Percentiles rank a stretch among this genome's conserved stretches.
phyloP scores from a whole-genome alignment of 2,888 invertebrate genomes.

The Diadegma fenestrale region DNA sequence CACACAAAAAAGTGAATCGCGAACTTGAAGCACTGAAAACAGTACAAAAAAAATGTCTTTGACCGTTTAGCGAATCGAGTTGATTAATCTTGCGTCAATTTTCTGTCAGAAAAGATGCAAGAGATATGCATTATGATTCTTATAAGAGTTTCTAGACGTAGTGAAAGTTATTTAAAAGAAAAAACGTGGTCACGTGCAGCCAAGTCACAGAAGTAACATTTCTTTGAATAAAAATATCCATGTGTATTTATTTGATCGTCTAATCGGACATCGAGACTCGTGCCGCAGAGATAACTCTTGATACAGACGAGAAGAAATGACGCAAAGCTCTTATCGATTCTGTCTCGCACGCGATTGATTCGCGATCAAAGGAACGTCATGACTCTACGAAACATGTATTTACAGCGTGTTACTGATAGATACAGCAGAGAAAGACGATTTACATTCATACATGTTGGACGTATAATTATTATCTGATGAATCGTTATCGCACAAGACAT shows the following conservation, averaged over 20 bases:
- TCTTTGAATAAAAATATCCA: background rate
- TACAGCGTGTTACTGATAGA: background rate
- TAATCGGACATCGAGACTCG: constrained; percentile 20
- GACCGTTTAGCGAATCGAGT: background rate
- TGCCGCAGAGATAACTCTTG: constrained; percentile 23
- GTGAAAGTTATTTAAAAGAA: background rate
- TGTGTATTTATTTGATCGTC: background rate
- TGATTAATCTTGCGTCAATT: constrained; percentile 24
- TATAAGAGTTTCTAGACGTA: background rate
- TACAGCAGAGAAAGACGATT: background rate
- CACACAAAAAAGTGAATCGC: background rate
- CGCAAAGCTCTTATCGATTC: constrained; percentile 24
- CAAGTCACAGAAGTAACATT: constrained; percentile 15
- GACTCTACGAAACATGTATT: background rate
- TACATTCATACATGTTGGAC: background rate
- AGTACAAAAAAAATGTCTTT: background rate
- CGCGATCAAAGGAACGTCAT: constrained; percentile 7
- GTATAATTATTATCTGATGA: background rate
- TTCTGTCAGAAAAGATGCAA: background rate
- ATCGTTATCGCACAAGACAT: background rate
- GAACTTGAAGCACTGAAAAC: background rate
- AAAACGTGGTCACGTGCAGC: constrained; percentile 34
- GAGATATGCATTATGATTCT: constrained; percentile 25
- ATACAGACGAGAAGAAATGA: constrained; percentile 16
- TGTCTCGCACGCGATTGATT: constrained; percentile 19